Evolutionary conservation across 2,113 vertebrate species (phyloP), one percentile per base, ranked within the genome.

Genomic region (Paramisgurnus dabryanus): DNA sequence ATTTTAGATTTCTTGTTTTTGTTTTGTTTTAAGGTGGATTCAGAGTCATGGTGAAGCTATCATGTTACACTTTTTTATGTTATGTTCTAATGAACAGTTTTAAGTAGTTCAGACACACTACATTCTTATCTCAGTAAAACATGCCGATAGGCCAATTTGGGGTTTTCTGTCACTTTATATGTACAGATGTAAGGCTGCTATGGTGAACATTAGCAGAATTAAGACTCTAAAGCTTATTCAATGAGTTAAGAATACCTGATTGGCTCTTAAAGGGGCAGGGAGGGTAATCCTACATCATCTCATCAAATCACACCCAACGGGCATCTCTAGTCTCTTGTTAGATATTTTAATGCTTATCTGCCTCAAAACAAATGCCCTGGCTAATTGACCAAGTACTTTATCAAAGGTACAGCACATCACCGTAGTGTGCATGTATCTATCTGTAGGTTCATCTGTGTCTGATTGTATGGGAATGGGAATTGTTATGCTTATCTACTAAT

Each of bases 401-500:
- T 85, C 81, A 4, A 47, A 65, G 71, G 58, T 83, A 79, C 67
- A 80, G 58, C 57, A 69, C 22, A 6, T 80, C 47, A 53, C 1
- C 50, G 61, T 67, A 60, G 71, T 39, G 64, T 60, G 79, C 67
- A 67, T 77, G 78, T 65, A 72, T 77, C 78, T 22, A 49, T 68
- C n/a, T 69, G 43, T 76, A 69, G 55, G 58, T 76, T 80, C 64
- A 67, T 55, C 79, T 75, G 63, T 75, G 63, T 75, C 71, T 61
- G 71, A 61, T 73, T 81, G 55, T 68, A 61, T 47, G 64, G 76
- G 86, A 89, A 89, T 80, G 85, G 87, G 86, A 58, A 17, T 57
- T 57, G 53, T 67, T 11, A 58, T 80, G 41, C 64, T 50, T 41
- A 64, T 49, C 45, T 74, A 82, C 72, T 83, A 67, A 66, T 47